Base-by-base conservation (phyloP, 2,888 invertebrate species). In the Dynastes grantii region DNA sequence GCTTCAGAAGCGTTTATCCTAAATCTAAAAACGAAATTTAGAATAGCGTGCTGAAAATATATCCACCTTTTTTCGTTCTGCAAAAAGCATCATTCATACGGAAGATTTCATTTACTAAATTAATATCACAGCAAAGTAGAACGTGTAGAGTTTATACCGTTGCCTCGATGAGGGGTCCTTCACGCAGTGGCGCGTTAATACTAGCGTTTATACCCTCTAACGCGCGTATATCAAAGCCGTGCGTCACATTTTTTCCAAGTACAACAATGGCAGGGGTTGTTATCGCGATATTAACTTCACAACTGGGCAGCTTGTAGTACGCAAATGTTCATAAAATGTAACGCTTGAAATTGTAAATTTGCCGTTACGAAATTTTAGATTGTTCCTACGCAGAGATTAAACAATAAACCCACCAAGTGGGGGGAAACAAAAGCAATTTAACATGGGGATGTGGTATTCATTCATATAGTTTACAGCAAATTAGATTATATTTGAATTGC, bases 311-410 rank as follows among this genome's bases (percentile, higher is more conserved):
- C 32, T 63, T 22, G 11, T 27, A 61, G 11, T 27, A 61, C 3
- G 32, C 63, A 13, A 27, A 63, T 63, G 27, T 68, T 68, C 68
- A 32, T 13, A 68, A 68, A 68, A 27, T 68, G 51, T 29, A 29
- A 51, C 27, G 27, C 51, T 29, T 29, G 51, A 68, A 68, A 29
- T 51, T 51, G 27, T 29, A 68, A 68, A 68, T 51, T 51, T 27
- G 22, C 65, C 16, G 6, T 45, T 45, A 6, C 16, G 11, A 65
- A 40, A 67, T 40, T n/a, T 37, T 16, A 40, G n/a, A 65, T 40
- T 2, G 55, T 22, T 58, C 16, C 53, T 53, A 58, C 55, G 22
- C n/a, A 53, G 2, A 4, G 55, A 58, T 58, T 16, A 58, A 58
- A 58, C 22, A 22, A 58, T 58, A 58, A 58, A 9, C 55, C 16